Base-by-base conservation (phyloP, 1,140 invertebrate species). In the Ericerus pela region DNA sequence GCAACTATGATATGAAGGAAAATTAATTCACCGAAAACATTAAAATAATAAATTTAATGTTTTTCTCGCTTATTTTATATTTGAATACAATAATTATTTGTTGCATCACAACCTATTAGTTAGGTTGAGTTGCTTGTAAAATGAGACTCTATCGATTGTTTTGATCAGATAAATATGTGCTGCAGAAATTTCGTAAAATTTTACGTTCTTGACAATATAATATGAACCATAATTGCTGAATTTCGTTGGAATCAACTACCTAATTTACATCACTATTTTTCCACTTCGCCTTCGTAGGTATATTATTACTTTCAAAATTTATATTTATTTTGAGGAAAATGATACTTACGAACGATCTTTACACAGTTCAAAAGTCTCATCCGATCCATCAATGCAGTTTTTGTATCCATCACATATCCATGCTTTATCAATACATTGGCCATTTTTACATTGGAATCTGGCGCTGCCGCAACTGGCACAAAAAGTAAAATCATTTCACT, bases 181-280 rank as follows among this genome's bases (percentile, higher is more conserved):
- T 4, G 8, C 2, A 2, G 51, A 10, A 4, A 14, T 27, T 53
- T 62, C 61, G 56, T 91, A 87, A 2, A 83, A 82, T 8, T 75
- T 74, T 61, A 85, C 81, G 0, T 0, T 57, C 51, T 0, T 70
- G 70, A 62, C 77, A 79, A 0, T 59, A 60, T 22, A 8, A n/a
- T n/a, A n/a, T n/a, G n/a, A n/a, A n/a, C n/a, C n/a, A n/a, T n/a
- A n/a, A n/a, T n/a, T n/a, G n/a, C n/a, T n/a, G n/a, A n/a, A n/a
- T n/a, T n/a, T n/a, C n/a, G n/a, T n/a, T n/a, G n/a, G n/a, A n/a
- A n/a, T n/a, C n/a, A n/a, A n/a, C n/a, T n/a, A n/a, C n/a, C n/a
- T n/a, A n/a, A n/a, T n/a, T n/a, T n/a, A n/a, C n/a, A n/a, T n/a
- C n/a, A n/a, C n/a, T n/a, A n/a, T n/a, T n/a, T n/a, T n/a, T n/a